Conservation (phyloP, 2,113 vertebrate genomes). For the Trogon melanurus region DNA sequence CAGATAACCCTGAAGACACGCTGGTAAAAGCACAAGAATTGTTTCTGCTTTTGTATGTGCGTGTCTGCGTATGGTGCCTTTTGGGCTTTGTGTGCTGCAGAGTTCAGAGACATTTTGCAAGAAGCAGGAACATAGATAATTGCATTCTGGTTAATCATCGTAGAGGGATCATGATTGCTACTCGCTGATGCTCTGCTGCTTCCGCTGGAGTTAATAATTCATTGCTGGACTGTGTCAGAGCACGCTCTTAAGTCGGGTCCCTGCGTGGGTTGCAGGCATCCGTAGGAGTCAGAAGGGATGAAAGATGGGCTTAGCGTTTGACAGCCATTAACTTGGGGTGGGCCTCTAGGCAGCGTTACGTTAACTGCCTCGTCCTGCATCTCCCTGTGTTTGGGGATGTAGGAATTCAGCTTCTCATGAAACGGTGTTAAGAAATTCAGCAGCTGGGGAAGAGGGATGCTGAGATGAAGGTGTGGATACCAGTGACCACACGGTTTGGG, state of each 20-base stretch:
- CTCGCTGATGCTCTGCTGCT: slow-evolving; percentile 37
- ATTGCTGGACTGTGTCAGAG: slow-evolving; percentile 59
- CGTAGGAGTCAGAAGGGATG: slow-evolving; percentile 26
- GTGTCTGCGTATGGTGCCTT: neutral
- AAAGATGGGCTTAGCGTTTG: slow-evolving; percentile 54
- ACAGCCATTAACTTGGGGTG: slow-evolving; percentile 16
- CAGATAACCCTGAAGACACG: neutral
- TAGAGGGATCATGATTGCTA: slow-evolving; percentile 4
- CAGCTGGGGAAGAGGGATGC: neutral
- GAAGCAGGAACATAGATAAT: slow-evolving; percentile 54
- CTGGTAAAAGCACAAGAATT: neutral
- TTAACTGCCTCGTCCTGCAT: neutral
- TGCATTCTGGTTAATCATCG: slow-evolving; percentile 38
- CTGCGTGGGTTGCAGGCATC: slow-evolving; percentile 45
- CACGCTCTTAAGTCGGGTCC: slow-evolving; percentile 47
- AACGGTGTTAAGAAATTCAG: neutral
- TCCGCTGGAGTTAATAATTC: slow-evolving; percentile 68
- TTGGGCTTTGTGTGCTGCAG: neutral
- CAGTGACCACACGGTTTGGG: neutral
- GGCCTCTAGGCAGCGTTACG: neutral
- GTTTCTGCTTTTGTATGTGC: neutral
- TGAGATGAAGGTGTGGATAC: neutral
- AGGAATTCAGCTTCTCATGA: neutral
- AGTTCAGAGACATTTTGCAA: neutral
- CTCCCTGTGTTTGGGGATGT: neutral